Conservation (phyloP, 2,888 invertebrate species). For the Gari tellinella region DNA sequence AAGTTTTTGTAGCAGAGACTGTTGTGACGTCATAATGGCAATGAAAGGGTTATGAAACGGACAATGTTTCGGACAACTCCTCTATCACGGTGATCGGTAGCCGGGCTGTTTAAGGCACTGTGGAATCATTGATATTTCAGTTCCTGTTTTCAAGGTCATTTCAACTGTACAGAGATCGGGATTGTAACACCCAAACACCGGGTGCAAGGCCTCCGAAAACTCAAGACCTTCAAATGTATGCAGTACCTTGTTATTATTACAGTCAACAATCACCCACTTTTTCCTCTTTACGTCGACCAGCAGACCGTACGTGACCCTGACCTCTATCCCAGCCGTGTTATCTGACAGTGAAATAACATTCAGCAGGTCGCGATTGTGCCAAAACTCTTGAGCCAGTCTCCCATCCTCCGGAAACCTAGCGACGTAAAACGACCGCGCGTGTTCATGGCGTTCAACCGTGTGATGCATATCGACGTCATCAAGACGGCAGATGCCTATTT, state of each 20-base stretch:
- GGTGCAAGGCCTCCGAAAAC: slow-evolving; percentile 62
- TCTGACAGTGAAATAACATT: slow-evolving; percentile 61
- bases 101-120: slow-evolving; percentile 60
- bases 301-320: slow-evolving; percentile 65
- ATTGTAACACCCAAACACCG: slow-evolving; percentile 69
- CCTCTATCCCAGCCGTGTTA: slow-evolving; percentile 60
- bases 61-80: no score
- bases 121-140: slow-evolving; percentile 63
- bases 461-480: slow-evolving; percentile 69
- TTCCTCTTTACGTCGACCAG: slow-evolving; percentile 61
- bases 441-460: slow-evolving; percentile 68
- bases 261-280: slow-evolving; percentile 64
- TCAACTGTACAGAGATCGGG: slow-evolving; percentile 70
- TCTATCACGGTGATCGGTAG: background rate
- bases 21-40: no score
- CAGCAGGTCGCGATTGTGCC: slow-evolving; percentile 68
- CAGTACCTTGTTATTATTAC: slow-evolving; percentile 61
- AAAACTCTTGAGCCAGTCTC: slow-evolving; percentile 66
- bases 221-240: slow-evolving; percentile 63
- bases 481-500: slow-evolving; percentile 64
- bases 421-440: slow-evolving; percentile 67
- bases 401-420: slow-evolving; percentile 70
- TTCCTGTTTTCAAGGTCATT: slow-evolving; percentile 66
- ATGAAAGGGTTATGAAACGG: no score
- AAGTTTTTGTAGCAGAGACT: no score